phyloP scores from a whole-genome alignment of 2,113 vertebrate genomes.

The Egretta garzetta region DNA sequence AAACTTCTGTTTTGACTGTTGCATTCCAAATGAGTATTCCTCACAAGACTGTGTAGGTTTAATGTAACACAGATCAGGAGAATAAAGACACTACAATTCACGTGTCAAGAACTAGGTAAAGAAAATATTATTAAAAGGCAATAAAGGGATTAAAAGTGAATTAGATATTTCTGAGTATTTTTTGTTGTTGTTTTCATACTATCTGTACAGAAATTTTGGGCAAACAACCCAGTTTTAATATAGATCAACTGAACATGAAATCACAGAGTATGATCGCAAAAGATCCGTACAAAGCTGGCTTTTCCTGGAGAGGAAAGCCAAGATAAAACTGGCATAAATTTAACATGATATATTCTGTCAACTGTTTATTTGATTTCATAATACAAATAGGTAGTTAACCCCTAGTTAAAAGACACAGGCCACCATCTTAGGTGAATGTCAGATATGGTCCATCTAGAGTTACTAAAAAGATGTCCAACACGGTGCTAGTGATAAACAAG shows the following conservation, averaged over 20 bases:
- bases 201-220: neutral
- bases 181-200: neutral
- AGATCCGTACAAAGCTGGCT: neutral
- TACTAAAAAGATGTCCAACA: neutral
- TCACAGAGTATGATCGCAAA: neutral
- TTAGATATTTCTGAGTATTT: neutral
- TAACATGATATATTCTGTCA: neutral
- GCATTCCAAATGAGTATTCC: neutral
- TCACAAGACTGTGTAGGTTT: neutral
- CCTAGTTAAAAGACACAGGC: neutral
- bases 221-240: neutral
- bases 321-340: neutral
- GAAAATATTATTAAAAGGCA: neutral
- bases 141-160: neutral
- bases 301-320: neutral
- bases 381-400: neutral
- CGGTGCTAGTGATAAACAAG: neutral
- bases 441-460: neutral
- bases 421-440: neutral
- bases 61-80: neutral
- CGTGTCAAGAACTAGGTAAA: neutral
- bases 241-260: neutral
- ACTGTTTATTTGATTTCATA: neutral
- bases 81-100: neutral
- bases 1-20: neutral